A percentile compares a stretch with the other conserved stretches of the same genome.
Evolutionary conservation across 2,113 vertebrate species (phyloP).

Genomic region (Phylloscopus trochilus): DNA sequence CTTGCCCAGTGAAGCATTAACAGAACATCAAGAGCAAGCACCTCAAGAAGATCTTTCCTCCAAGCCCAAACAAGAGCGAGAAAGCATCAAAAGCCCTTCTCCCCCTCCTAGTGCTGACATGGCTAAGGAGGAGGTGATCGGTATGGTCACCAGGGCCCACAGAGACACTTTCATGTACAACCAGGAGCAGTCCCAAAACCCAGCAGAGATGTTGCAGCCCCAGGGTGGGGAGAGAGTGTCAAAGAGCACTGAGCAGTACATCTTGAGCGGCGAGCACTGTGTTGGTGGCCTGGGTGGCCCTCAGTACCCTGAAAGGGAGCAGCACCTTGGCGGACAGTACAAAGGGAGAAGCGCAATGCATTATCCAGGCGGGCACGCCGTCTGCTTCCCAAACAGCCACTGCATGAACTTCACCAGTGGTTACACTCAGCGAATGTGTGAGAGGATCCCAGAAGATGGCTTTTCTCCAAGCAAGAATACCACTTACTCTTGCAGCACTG

Average conservation of each 20-base stretch:
- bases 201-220: constrained; percentile 58
- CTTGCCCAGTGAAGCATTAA: constrained; percentile 65
- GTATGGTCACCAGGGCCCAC: constrained; percentile 76
- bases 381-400: constrained; percentile 72
- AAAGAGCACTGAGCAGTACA: constrained; percentile 65
- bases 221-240: constrained; percentile 59
- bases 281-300: constrained; percentile 27
- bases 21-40: constrained; percentile 70
- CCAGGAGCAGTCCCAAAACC: constrained; percentile 75
- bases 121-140: constrained; percentile 86
- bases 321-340: constrained; percentile 74
- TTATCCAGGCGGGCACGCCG: constrained; percentile 65
- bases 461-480: constrained; percentile 68
- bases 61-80: constrained; percentile 70
- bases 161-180: constrained; percentile 85
- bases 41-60: constrained; percentile 69
- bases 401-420: constrained; percentile 71
- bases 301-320: constrained; percentile 70
- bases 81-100: constrained; percentile 69
- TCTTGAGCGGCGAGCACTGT: constrained; percentile 73
- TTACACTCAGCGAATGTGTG: constrained; percentile 68
- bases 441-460: constrained; percentile 66
- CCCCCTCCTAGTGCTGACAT: constrained; percentile 77
- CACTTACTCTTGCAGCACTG: constrained; percentile 70
- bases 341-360: constrained; percentile 73